Percentiles rank a stretch among this genome's conserved stretches.
Conservation (phyloP, 2,113 vertebrate species). For the Dunckerocampus dactyliophorus region DNA sequence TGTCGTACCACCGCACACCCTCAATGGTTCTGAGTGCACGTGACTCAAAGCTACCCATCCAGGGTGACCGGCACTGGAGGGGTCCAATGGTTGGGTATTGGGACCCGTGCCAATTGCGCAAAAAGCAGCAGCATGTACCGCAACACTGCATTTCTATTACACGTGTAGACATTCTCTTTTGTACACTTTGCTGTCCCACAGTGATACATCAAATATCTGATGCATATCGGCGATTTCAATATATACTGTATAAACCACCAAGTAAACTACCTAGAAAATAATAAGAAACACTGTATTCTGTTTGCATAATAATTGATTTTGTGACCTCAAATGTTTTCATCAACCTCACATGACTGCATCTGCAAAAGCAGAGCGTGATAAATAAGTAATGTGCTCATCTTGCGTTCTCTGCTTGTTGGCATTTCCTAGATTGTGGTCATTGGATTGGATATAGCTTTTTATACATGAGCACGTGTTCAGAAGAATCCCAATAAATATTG, state of each 20-base stretch:
- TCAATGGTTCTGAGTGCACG: no score
- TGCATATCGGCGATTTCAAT: slow-evolving; percentile 33
- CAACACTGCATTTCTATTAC: no score
- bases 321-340: slow-evolving; percentile 35
- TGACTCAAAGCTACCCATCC: no score
- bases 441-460: slow-evolving; percentile 10
- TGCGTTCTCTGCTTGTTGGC: slow-evolving; percentile 20
- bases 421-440: slow-evolving; percentile 18
- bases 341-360: slow-evolving; percentile 42
- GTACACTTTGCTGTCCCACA: slow-evolving; percentile 10
- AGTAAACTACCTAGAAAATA: slow-evolving; percentile 37
- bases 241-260: slow-evolving; percentile 34
- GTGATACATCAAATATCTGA: slow-evolving; percentile 39
- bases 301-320: slow-evolving; percentile 60
- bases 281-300: slow-evolving; percentile 40
- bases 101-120: no score
- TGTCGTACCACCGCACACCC: no score
- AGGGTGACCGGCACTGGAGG: no score
- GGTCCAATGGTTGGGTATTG: no score
- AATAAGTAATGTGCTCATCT: slow-evolving; percentile 57
- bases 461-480: not conserved
- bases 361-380: slow-evolving; percentile 42
- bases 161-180: slow-evolving; percentile 2
- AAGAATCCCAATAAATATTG: not conserved
- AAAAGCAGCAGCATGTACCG: no score